Evolutionary conservation across 1,140 invertebrate genomes (phyloP).

Genomic region (Eriosoma lanigerum): DNA sequence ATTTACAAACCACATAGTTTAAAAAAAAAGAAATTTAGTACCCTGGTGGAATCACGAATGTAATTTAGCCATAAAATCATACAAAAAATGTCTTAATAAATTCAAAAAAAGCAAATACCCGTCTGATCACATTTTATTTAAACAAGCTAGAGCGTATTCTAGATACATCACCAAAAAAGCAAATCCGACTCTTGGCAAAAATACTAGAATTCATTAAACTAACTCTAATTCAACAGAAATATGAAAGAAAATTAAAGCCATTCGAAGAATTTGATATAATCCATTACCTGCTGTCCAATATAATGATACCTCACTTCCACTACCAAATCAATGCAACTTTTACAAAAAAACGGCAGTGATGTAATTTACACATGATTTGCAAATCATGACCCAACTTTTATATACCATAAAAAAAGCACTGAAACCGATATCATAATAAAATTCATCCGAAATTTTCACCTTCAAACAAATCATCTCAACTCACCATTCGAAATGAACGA

Average conservation of each 20-base stretch:
- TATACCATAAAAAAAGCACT: no score
- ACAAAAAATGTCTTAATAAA: constrained; percentile 22
- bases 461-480: no score
- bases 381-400: no score
- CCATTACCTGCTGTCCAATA: no score
- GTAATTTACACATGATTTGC: no score
- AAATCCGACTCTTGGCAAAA: background rate
- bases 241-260: background rate
- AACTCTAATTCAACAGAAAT: background rate
- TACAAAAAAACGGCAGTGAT: no score
- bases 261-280: background rate
- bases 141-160: background rate
- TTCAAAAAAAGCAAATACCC: background rate
- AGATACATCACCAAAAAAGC: background rate
- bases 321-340: no score
- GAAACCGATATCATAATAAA: no score
- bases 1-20: background rate
- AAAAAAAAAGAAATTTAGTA: background rate
- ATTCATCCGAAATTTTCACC: no score
- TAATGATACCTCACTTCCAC: no score
- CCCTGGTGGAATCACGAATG: background rate
- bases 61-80: background rate
- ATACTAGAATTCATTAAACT: background rate
- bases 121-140: background rate
- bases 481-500: no score